Conservation (phyloP, 2,797 vertebrate species). For the Oophaga sylvatica region DNA sequence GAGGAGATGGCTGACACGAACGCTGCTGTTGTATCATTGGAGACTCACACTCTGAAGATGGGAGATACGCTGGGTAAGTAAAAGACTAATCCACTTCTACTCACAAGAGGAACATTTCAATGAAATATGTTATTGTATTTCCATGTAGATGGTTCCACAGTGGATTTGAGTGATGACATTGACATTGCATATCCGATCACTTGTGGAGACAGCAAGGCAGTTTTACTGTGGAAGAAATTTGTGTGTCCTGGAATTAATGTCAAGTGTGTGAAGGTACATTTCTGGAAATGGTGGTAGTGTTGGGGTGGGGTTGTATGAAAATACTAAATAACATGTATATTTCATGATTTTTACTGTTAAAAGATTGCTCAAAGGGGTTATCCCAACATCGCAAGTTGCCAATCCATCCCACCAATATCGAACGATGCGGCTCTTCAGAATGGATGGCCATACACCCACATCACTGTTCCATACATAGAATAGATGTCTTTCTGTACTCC, state of each 20-base stretch:
- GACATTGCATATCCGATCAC: slow-evolving; percentile 95
- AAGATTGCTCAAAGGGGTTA: no score
- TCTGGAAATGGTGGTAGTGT: background rate
- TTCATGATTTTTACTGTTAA: no score
- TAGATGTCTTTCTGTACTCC: no score
- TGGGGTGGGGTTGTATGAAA: no score
- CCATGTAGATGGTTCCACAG: slow-evolving; percentile 74
- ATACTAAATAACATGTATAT: no score
- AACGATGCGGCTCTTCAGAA: no score
- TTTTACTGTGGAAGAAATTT: slow-evolving; percentile 96
- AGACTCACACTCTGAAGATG: slow-evolving; percentile 83
- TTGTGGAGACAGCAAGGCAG: slow-evolving; percentile 94
- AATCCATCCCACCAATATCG: no score
- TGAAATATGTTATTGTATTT: background rate
- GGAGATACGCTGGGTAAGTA: slow-evolving; percentile 80
- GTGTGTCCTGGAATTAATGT: slow-evolving; percentile 98
- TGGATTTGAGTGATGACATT: slow-evolving; percentile 80
- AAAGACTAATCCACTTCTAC: background rate
- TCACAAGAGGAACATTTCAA: background rate
- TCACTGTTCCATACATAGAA: no score
- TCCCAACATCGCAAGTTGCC: no score
- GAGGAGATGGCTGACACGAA: slow-evolving; percentile 79
- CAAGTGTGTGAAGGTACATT: slow-evolving; percentile 93
- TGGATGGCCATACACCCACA: no score
- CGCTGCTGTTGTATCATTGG: slow-evolving; percentile 83